Evolutionary conservation across 1,140 invertebrate species (phyloP).

Genomic region (Pogonognathellus flavescens): DNA sequence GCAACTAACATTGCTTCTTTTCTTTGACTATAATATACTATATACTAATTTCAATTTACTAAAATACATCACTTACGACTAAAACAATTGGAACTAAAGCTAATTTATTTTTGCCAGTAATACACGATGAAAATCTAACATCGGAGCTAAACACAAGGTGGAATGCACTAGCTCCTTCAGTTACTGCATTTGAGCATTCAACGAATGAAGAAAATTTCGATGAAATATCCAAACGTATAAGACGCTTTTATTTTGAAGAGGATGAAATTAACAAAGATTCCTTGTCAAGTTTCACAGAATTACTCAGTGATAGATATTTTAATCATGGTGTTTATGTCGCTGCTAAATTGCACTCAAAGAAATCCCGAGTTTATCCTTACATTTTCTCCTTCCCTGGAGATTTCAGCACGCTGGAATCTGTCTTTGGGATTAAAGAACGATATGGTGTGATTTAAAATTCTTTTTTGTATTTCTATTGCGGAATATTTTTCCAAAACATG

Average conservation of each 20-base stretch:
- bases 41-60: too few relatives aligned
- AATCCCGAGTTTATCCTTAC: constrained; percentile 53
- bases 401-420: neutral
- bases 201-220: neutral
- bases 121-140: neutral
- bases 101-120: neutral
- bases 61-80: too few relatives aligned
- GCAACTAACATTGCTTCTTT: too few relatives aligned
- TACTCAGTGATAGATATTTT: constrained; percentile 57
- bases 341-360: constrained; percentile 26
- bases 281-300: constrained; percentile 54
- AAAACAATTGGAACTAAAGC: too few relatives aligned
- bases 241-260: constrained; percentile 53
- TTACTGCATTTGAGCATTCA: neutral
- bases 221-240: constrained; percentile 37
- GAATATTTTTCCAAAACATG: neutral
- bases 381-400: constrained; percentile 56
- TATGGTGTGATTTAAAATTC: neutral
- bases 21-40: too few relatives aligned
- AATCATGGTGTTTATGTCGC: constrained; percentile 22
- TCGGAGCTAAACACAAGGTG: neutral
- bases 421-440: neutral
- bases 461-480: neutral
- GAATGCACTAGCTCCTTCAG: neutral
- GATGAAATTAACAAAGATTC: constrained; percentile 20